These are phyloP conservation scores for Allygus modestus DNA, from an alignment of 2,888 invertebrate genomes.

Conservation along the genomic window DNA sequence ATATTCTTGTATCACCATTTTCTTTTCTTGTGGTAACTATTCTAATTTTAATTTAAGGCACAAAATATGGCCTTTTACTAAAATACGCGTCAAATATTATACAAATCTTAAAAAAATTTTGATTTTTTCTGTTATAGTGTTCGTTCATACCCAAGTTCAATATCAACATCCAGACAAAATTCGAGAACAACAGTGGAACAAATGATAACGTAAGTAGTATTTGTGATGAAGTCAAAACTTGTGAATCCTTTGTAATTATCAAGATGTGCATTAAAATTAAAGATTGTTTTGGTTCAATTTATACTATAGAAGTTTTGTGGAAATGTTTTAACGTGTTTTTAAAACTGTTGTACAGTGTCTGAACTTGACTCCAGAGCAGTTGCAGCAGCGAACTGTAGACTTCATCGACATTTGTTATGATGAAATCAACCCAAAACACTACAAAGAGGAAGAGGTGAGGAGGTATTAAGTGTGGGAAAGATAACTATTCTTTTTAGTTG, in stretches of 20 bases:
- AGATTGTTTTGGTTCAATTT: too few relatives aligned
- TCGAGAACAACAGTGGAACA: conserved; percentile 92
- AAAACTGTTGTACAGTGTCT: conserved; percentile 87
- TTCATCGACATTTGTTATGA: conserved; percentile 93
- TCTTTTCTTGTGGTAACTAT: too few relatives aligned
- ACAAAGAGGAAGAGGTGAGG: conserved; percentile 88
- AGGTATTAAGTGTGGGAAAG: too few relatives aligned
- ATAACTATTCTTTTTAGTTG: too few relatives aligned
- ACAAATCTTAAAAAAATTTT: too few relatives aligned
- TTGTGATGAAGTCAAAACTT: neutral
- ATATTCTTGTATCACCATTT: too few relatives aligned
- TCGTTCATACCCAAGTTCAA: conserved; percentile 76
- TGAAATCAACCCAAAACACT: conserved; percentile 90
- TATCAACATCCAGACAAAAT: conserved; percentile 86
- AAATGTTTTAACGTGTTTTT: too few relatives aligned
- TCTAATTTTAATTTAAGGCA: too few relatives aligned
- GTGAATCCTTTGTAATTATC: neutral
- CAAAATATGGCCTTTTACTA: too few relatives aligned
- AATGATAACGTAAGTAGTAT: conserved; percentile 88
- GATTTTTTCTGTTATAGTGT: conserved; percentile 75
- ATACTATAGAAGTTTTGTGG: too few relatives aligned
- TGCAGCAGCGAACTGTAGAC: conserved; percentile 86
- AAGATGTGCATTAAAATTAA: neutral
- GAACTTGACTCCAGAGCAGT: conserved; percentile 83
- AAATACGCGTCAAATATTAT: too few relatives aligned